Percentiles rank a stretch among this genome's conserved stretches.
Evolutionary conservation across 2,888 invertebrate genomes (phyloP).

Genomic region (Melanostoma scalare): DNA sequence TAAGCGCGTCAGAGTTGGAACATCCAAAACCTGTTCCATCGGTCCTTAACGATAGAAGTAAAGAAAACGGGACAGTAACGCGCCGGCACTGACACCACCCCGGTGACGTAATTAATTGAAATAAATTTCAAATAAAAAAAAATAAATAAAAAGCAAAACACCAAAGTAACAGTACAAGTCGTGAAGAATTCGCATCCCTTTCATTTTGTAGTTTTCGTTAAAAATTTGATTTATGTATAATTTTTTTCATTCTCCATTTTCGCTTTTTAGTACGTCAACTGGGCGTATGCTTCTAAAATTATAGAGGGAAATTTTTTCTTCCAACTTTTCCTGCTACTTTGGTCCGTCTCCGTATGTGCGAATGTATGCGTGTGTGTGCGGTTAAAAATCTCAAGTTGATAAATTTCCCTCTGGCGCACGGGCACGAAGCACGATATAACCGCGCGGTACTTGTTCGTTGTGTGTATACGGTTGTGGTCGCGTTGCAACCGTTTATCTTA

Average conservation of each 20-base stretch:
- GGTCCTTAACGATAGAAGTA: no score
- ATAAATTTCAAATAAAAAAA: not conserved
- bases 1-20: slow-evolving; percentile 33
- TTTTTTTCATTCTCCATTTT: slow-evolving; percentile 3
- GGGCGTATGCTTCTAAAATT: slow-evolving; percentile 64
- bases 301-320: slow-evolving; percentile 48
- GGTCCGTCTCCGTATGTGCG: slow-evolving; percentile 17
- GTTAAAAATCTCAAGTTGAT: slow-evolving; percentile 5
- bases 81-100: slow-evolving; percentile 65
- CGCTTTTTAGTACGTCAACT: slow-evolving; percentile 61
- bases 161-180: slow-evolving; percentile 15
- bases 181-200: not conserved
- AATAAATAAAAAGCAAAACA: slow-evolving; percentile 4
- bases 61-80: slow-evolving; percentile 42
- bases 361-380: no score
- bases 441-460: slow-evolving; percentile 35
- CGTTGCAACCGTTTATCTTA: slow-evolving; percentile 39
- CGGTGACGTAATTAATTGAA: slow-evolving; percentile 59
- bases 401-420: slow-evolving; percentile 18
- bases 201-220: not conserved
- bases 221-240: not conserved
- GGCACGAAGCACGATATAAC: slow-evolving; percentile 12
- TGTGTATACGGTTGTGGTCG: slow-evolving; percentile 57
- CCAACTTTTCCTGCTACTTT: slow-evolving; percentile 21
- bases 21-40: slow-evolving; percentile 47